A percentile compares a stretch with the other conserved stretches of the same genome.
Evolutionary conservation across 1,140 invertebrate species (phyloP).

Genomic region (Drosophila novamexicana): DNA sequence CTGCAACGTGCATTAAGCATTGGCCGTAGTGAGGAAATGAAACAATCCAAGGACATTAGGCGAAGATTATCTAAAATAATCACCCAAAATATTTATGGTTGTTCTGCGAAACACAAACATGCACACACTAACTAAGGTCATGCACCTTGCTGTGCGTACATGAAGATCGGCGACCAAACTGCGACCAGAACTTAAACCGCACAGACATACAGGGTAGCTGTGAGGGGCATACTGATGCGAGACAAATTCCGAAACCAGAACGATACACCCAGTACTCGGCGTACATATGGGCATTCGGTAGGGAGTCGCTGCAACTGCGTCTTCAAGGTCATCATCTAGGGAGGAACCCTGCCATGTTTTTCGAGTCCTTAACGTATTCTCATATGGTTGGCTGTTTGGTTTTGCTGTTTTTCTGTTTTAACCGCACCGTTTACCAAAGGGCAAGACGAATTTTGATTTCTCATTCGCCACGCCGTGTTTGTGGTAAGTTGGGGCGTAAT

Average conservation of each 20-base stretch:
- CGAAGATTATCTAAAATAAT: slow-evolving; percentile 82
- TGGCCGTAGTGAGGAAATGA: slow-evolving; percentile 5
- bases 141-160: slow-evolving; percentile 73
- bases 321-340: slow-evolving; percentile 46
- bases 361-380: not conserved
- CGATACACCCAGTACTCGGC: slow-evolving; percentile 51
- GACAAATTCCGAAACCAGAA: slow-evolving; percentile 74
- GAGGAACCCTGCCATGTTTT: slow-evolving; percentile 62
- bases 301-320: slow-evolving; percentile 51
- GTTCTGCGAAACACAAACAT: slow-evolving; percentile 69
- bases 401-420: slow-evolving; percentile 60
- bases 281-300: slow-evolving; percentile 66
- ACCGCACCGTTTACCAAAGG: slow-evolving; percentile 71
- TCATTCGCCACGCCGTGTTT: slow-evolving; percentile 68
- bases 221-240: slow-evolving; percentile 59
- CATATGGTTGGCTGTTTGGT: slow-evolving; percentile 32
- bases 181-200: slow-evolving; percentile 80
- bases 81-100: slow-evolving; percentile 81
- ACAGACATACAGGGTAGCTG: slow-evolving; percentile 48
- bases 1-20: slow-evolving; percentile 12
- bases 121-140: slow-evolving; percentile 48
- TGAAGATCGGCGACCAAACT: slow-evolving; percentile 77
- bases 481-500: slow-evolving; percentile 68
- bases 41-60: slow-evolving; percentile 75
- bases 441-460: slow-evolving; percentile 64